Evolutionary conservation across 2,113 vertebrate species (phyloP).

Genomic region (Colinus virginianus): DNA sequence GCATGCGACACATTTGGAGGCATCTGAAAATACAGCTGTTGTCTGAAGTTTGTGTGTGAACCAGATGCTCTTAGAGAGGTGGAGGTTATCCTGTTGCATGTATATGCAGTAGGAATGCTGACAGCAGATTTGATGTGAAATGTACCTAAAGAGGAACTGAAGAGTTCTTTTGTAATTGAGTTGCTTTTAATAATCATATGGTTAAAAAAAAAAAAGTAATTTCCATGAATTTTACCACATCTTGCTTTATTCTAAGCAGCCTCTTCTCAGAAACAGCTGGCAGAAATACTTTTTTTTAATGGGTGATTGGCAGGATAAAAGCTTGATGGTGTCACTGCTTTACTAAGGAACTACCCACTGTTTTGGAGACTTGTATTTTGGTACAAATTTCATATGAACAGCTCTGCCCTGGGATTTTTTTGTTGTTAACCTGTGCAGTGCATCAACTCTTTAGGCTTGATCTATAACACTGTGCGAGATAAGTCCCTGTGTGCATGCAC

Average conservation of each 20-base stretch:
- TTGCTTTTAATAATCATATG: neutral
- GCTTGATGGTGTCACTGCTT: neutral
- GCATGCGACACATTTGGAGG: neutral
- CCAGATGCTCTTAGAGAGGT: conserved; percentile 34
- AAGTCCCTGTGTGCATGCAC: neutral
- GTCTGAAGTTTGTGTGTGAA: conserved; percentile 36
- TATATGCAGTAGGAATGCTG: neutral
- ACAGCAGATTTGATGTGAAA: conserved; percentile 5
- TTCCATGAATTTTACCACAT: neutral
- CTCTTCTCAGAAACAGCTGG: neutral
- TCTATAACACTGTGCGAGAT: neutral
- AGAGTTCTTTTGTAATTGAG: neutral
- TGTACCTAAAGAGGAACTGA: conserved; percentile 23
- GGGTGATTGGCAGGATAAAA: neutral
- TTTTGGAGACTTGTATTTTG: neutral
- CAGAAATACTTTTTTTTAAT: conserved; percentile 20
- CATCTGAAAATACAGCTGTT: conserved; percentile 61
- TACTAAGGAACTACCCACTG: conserved; percentile 32
- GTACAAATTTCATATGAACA: neutral
- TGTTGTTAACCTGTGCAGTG: neutral
- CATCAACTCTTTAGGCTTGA: neutral
- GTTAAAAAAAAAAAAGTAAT: neutral
- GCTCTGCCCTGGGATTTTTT: neutral
- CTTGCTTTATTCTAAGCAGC: conserved; percentile 21
- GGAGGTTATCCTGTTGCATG: neutral